These are phyloP conservation scores for Timema cristinae DNA, from an alignment of 2,888 invertebrate genomes.

Conservation along the genomic window DNA sequence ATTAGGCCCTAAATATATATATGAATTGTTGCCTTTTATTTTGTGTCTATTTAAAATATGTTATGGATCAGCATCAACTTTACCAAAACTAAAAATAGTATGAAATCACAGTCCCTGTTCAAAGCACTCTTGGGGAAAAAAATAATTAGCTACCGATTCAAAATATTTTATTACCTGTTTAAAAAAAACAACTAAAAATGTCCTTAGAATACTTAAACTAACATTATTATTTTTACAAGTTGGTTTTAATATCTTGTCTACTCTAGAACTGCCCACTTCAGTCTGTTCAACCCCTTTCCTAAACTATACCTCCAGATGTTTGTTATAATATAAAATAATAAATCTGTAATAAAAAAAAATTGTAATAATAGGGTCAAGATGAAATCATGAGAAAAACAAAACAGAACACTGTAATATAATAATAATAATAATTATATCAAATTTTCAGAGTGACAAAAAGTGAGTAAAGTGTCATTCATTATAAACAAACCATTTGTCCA, in stretches of 20 bases:
- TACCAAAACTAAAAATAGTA: conserved; percentile 16
- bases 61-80: conserved; percentile 15
- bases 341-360: conserved; percentile 28
- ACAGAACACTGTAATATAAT: conserved; percentile 28
- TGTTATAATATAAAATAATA: conserved; percentile 29
- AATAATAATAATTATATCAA: conserved; percentile 31
- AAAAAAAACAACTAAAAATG: no score
- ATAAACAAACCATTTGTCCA: conserved; percentile 18
- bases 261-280: conserved; percentile 13
- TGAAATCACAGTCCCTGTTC: conserved; percentile 26
- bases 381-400: conserved; percentile 26
- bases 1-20: no score
- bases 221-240: neutral
- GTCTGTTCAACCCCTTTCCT: conserved; percentile 13
- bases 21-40: no score
- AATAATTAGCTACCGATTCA: neutral
- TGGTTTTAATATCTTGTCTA: conserved; percentile 12
- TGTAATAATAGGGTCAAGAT: conserved; percentile 30
- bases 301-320: conserved; percentile 21
- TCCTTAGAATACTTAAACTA: no score
- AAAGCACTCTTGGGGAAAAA: conserved; percentile 18
- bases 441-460: conserved; percentile 28
- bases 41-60: neutral
- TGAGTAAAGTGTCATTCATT: conserved; percentile 29
- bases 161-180: no score